Conservation (phyloP, 1,140 invertebrate species). For the Melipona quadrifasciata region DNA sequence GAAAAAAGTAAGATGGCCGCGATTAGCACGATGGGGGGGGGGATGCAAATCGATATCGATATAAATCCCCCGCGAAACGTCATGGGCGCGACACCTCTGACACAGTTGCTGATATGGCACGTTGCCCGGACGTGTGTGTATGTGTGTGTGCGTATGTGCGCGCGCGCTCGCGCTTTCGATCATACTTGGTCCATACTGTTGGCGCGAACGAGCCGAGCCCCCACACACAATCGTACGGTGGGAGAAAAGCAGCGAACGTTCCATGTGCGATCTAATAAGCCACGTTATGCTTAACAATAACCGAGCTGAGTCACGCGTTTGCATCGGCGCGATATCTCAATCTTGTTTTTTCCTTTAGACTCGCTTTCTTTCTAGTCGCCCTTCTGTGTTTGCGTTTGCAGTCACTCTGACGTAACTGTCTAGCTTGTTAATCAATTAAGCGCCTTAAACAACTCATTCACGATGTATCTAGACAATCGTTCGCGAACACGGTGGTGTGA, state of each 20-base stretch:
- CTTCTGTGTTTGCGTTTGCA: not conserved
- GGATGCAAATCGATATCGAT: constrained; percentile 3
- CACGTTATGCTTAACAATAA: constrained; percentile 40
- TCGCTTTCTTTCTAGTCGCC: not conserved
- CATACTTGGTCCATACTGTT: not conserved
- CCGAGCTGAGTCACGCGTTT: constrained; percentile 38
- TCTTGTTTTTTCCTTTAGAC: constrained; percentile 7
- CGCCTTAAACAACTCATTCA: constrained; percentile 2
- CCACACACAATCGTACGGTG: not conserved
- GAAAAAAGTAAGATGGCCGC: not conserved
- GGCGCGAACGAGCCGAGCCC: not conserved
- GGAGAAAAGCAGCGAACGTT: constrained; percentile 1
- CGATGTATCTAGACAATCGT: not conserved
- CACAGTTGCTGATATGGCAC: constrained; percentile 28
- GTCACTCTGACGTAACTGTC: not conserved
- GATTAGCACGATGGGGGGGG: not conserved
- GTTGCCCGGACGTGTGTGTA: not conserved
- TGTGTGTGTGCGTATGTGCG: no score
- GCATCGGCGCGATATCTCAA: constrained; percentile 7
- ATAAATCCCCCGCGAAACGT: not conserved
- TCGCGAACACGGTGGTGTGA: not conserved
- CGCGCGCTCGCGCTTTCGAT: not conserved
- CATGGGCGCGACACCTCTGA: not conserved
- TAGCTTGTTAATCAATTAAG: constrained; percentile 17
- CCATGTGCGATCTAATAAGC: constrained; percentile 10